Percentiles rank a stretch among this genome's conserved stretches.
Conservation (phyloP, 2,113 vertebrate genomes). For the Oostethus manadensis region DNA sequence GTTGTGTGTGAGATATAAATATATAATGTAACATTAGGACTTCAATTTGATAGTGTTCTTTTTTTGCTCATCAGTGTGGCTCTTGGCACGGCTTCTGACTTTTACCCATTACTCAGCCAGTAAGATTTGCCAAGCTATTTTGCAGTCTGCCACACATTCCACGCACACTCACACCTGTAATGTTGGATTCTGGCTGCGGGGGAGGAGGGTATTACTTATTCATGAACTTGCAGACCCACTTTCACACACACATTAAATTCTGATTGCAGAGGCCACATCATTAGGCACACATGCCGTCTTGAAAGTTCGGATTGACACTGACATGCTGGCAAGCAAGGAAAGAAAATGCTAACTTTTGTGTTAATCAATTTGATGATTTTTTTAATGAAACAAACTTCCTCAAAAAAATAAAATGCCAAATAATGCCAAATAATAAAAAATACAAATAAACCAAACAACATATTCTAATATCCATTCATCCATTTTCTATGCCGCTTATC, state of each 20-base stretch:
- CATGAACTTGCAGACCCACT: conserved; percentile 19
- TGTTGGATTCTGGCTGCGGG: conserved; percentile 8
- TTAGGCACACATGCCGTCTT: background rate
- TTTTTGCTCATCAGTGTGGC: background rate
- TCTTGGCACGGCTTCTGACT: background rate
- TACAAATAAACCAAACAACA: no score
- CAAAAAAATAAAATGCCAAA: no score
- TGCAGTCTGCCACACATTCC: conserved; percentile 1
- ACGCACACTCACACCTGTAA: conserved; percentile 23
- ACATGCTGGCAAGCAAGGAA: no score
- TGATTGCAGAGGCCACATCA: background rate
- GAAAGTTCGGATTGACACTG: no score
- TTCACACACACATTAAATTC: background rate
- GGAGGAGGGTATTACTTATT: conserved; percentile 39
- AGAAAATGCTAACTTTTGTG: no score
- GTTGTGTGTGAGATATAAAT: no score
- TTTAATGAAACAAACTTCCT: no score
- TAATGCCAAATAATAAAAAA: no score
- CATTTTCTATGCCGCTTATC: no score
- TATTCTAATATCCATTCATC: no score
- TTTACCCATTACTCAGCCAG: conserved; percentile 1
- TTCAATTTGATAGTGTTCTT: background rate
- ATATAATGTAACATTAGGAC: no score
- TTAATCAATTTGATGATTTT: no score
- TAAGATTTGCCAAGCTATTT: conserved; percentile 5